A percentile compares a stretch with the other conserved stretches of the same genome.
Evolutionary conservation across 2,113 vertebrate species (phyloP).

Genomic region (Mastomys natalensis): DNA sequence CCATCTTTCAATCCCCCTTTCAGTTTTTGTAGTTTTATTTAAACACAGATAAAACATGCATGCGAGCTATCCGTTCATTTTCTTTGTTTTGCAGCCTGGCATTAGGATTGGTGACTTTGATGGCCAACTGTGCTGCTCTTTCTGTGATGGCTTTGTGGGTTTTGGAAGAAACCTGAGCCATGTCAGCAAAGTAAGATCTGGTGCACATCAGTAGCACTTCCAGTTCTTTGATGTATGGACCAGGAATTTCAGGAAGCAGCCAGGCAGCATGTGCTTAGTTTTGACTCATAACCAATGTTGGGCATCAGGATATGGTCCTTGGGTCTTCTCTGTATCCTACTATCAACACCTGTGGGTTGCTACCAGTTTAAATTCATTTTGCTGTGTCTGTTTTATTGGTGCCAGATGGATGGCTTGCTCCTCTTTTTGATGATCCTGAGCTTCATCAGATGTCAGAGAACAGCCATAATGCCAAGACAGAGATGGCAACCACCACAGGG

Average conservation of each 20-base stretch:
- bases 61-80: background rate
- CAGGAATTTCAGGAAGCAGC: background rate
- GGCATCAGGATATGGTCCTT: background rate
- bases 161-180: background rate
- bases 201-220: background rate
- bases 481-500: background rate
- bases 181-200: background rate
- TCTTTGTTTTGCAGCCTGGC: background rate
- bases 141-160: background rate
- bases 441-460: background rate
- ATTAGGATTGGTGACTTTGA: background rate
- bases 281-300: background rate
- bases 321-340: background rate
- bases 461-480: background rate
- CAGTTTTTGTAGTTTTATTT: background rate
- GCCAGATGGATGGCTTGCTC: background rate
- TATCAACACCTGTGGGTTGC: background rate
- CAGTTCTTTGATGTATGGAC: background rate
- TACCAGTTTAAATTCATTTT: background rate
- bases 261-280: background rate
- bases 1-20: background rate
- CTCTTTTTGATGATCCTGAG: background rate
- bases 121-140: background rate
- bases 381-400: background rate
- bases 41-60: background rate